Base-by-base conservation (phyloP, 1,140 invertebrate genomes). In the Holcopasites calliopsidis region DNA sequence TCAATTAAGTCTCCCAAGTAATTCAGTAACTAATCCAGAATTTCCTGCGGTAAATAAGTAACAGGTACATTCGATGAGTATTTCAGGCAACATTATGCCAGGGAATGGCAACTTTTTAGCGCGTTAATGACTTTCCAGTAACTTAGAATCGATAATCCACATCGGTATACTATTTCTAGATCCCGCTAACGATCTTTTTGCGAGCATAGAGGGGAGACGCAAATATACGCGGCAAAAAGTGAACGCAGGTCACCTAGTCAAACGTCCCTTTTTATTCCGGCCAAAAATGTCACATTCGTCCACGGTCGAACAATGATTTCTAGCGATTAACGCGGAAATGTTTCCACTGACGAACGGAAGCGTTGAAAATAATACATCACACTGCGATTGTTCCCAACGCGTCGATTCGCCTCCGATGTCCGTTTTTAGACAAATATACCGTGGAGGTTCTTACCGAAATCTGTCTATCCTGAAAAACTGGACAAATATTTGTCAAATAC, bases 151-250 rank as follows among this genome's bases (percentile, higher is more conserved):
- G 76, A 78, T 78, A 75, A 78, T 62, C 70, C 40, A 16, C 52
- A 57, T 57, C 33, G 68, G 49, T 77, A 60, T 74, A 66, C 50
- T 70, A 49, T 54, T 77, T 62, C 77, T 69, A 76, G 77, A 61
- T 76, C 26, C 44, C 73, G 44, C 73, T 79, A 79, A 79, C 77
- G 77, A 79, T 79, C 77, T 79, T 79, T 79, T 79, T 79, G 73
- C 55, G 10, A 1, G 8, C 28, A 18, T 50, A 47, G 55, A 62
- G 55, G 38, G 16, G 49, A n/a, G 31, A 11, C n/a, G 49, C 75
- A 57, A 72, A 77, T 69, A 72, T 35, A 35, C 21, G 3, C 3
- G 50, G 23, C 75, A 72, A 64, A 64, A 73, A 54, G 11, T 1
- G 0, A 21, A 75, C 57, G 40, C 40, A 50, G 73, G 64, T 75